Evolutionary conservation across 2,888 invertebrate genomes (phyloP).

Genomic region (Zhengitettix transpicula): DNA sequence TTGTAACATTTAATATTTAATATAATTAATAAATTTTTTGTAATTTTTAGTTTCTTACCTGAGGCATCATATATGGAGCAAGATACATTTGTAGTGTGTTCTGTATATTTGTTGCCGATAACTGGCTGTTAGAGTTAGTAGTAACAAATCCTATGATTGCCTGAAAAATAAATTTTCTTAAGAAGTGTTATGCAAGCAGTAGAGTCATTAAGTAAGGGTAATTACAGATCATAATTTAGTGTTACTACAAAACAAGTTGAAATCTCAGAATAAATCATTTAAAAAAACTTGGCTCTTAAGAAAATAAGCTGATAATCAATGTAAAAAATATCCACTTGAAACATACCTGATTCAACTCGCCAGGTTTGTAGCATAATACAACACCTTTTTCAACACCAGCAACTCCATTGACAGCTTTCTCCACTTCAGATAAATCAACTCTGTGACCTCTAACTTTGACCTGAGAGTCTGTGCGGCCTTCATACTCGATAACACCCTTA

Average conservation of each 20-base stretch:
- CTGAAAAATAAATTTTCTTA: slow-evolving; percentile 28
- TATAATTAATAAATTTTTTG: too few species aligned
- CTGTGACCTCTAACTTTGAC: slow-evolving; percentile 68
- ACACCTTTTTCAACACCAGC: slow-evolving; percentile 56
- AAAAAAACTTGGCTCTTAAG: too few species aligned
- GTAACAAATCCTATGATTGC: slow-evolving; percentile 51
- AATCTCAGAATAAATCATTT: too few species aligned
- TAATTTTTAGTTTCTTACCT: slow-evolving; percentile 37
- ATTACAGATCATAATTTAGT: neutral
- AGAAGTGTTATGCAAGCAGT: neutral
- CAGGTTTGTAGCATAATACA: slow-evolving; percentile 63
- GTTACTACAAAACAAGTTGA: too few species aligned
- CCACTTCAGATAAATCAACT: slow-evolving; percentile 71
- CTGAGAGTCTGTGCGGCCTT: slow-evolving; percentile 74
- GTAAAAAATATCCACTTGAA: neutral
- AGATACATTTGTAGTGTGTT: slow-evolving; percentile 41
- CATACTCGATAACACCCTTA: slow-evolving; percentile 46
- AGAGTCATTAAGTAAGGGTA: neutral
- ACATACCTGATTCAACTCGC: slow-evolving; percentile 34
- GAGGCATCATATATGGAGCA: slow-evolving; percentile 66
- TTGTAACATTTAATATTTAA: too few species aligned
- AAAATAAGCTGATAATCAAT: too few species aligned
- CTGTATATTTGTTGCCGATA: slow-evolving; percentile 44
- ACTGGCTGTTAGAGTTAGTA: slow-evolving; percentile 19
- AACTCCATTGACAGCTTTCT: slow-evolving; percentile 46